phyloP scores from a whole-genome alignment of 2,797 vertebrate species.

The Diceros bicornis region DNA sequence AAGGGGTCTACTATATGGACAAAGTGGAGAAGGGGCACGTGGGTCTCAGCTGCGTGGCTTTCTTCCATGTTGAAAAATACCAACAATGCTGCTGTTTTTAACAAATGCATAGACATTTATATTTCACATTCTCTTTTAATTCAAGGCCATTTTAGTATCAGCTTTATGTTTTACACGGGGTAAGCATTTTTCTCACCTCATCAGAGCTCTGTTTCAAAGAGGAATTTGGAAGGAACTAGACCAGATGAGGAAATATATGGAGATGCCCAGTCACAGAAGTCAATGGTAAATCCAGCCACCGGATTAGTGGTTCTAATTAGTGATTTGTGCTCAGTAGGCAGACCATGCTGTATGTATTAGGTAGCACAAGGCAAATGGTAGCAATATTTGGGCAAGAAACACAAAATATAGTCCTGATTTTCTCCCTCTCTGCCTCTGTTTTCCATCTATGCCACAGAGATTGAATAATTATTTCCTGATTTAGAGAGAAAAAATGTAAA shows the following conservation, averaged over 20 bases:
- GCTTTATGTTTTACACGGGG: neutral
- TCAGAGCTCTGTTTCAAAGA: neutral
- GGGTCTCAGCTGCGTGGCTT: neutral
- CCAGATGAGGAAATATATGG: neutral
- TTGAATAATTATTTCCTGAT: neutral
- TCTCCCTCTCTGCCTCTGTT: neutral
- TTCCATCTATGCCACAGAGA: neutral
- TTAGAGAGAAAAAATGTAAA: constrained; percentile 23
- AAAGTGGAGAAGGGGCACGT: neutral
- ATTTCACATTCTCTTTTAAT: neutral
- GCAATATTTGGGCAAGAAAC: neutral
- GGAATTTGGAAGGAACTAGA: neutral
- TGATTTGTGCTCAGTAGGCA: neutral
- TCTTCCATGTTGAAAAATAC: neutral
- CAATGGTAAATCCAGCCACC: too few relatives aligned
- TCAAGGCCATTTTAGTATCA: neutral
- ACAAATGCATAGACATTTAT: neutral
- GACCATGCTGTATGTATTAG: neutral
- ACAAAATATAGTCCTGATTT: neutral
- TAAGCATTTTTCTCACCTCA: neutral
- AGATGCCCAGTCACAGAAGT: neutral
- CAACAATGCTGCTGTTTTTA: neutral
- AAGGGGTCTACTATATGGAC: neutral
- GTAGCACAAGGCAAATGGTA: neutral
- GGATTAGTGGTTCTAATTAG: neutral